phyloP scores from a whole-genome alignment of 2,888 invertebrate species.

The Erannis defoliaria region DNA sequence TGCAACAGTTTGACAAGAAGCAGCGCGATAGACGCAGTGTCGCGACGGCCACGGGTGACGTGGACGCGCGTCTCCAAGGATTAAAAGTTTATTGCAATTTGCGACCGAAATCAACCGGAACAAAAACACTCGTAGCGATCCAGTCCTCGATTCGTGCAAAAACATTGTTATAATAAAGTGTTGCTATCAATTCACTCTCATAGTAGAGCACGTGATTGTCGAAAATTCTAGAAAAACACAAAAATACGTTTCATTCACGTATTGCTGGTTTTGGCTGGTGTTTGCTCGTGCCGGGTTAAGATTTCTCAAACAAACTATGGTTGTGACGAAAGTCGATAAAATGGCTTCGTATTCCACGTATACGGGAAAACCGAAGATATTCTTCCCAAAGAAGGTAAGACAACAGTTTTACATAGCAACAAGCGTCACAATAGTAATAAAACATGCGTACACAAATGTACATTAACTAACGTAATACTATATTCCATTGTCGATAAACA shows the following conservation, averaged over 20 bases:
- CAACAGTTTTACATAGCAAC: constrained; percentile 30
- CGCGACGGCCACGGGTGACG: constrained; percentile 72
- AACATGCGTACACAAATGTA: constrained; percentile 34
- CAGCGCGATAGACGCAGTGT: constrained; percentile 57
- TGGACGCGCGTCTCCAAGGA: constrained; percentile 77
- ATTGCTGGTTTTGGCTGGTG: constrained; percentile 66
- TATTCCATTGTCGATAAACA: constrained; percentile 18
- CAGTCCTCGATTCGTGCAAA: constrained; percentile 62
- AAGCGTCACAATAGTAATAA: constrained; percentile 15
- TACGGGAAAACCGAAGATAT: constrained; percentile 84
- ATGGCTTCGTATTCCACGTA: constrained; percentile 84
- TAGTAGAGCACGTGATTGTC: constrained; percentile 69
- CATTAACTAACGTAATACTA: constrained; percentile 23
- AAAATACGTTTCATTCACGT: constrained; percentile 59
- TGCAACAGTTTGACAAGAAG: constrained; percentile 51
- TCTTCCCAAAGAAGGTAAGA: constrained; percentile 83
- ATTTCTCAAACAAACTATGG: constrained; percentile 80
- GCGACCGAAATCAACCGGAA: constrained; percentile 74
- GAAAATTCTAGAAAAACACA: constrained; percentile 79
- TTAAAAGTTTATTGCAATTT: constrained; percentile 80
- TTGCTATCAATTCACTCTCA: constrained; percentile 64
- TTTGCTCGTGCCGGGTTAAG: constrained; percentile 69
- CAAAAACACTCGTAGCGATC: constrained; percentile 74
- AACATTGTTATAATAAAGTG: constrained; percentile 65
- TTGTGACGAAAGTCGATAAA: constrained; percentile 82